phyloP scores from a whole-genome alignment of 2,797 vertebrate genomes.

The Falco cherrug region DNA sequence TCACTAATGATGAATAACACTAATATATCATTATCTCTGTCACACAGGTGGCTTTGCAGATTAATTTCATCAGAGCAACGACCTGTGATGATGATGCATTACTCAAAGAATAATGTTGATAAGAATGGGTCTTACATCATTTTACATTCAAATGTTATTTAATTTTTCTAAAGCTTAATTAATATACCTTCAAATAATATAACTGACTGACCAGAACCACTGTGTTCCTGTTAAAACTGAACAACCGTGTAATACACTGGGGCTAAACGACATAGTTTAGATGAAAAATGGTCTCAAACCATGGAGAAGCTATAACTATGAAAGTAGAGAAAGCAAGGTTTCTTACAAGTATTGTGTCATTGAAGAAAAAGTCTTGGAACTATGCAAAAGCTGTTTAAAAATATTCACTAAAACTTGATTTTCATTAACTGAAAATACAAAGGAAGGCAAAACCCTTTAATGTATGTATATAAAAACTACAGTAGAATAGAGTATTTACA shows the following conservation, averaged over 20 bases:
- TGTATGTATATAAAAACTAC: not conserved
- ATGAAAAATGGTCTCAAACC: not conserved
- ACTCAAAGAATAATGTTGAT: slow-evolving; percentile 48
- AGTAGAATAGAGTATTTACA: not conserved
- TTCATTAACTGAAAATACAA: not conserved
- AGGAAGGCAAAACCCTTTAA: not conserved
- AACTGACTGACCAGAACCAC: not conserved
- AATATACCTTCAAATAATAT: not conserved
- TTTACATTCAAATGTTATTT: slow-evolving; percentile 35
- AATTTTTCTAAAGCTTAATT: not conserved
- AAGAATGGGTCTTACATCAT: slow-evolving; percentile 46
- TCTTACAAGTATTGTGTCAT: not conserved
- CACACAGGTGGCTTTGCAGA: slow-evolving; percentile 73
- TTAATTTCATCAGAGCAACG: slow-evolving; percentile 65
- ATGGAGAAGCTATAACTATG: not conserved
- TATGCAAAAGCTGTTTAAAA: not conserved
- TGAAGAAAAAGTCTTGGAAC: not conserved
- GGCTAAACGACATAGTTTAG: not conserved
- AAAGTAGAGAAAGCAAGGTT: not conserved
- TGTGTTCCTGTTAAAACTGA: not conserved
- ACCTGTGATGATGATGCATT: slow-evolving; percentile 67
- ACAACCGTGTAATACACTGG: not conserved
- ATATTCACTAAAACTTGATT: not conserved
- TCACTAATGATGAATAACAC: slow-evolving; percentile 72
- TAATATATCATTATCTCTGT: slow-evolving; percentile 74